These are phyloP conservation scores for Platycheirus rosarum DNA, from an alignment of 2,888 invertebrate species.

Conservation along the genomic window DNA sequence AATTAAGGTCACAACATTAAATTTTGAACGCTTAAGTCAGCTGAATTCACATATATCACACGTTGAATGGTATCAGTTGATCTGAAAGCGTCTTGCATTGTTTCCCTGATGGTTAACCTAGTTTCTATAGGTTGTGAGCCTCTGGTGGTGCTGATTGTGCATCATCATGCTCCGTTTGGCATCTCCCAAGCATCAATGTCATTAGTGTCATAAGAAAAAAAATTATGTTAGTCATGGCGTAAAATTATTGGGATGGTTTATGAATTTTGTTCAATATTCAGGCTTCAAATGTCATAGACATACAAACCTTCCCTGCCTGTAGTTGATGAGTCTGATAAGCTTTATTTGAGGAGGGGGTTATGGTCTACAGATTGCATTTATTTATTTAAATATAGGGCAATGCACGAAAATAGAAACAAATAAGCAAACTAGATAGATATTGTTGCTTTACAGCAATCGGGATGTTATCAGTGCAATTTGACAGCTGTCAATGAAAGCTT, in stretches of 20 bases:
- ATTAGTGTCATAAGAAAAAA: constrained; percentile 28
- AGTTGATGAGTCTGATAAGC: too few species aligned
- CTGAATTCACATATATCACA: constrained; percentile 5
- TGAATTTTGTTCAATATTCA: background rate
- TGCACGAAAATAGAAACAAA: too few species aligned
- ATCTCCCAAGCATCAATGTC: constrained; percentile 16
- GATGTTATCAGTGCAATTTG: too few species aligned
- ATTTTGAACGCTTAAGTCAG: constrained; percentile 11
- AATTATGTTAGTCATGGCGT: constrained; percentile 17
- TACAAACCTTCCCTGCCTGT: too few species aligned
- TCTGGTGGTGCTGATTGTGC: constrained; percentile 2
- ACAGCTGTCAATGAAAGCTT: too few species aligned
- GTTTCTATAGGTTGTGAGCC: constrained; percentile 17
- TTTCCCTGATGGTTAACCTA: constrained; percentile 21
- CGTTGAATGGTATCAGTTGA: constrained; percentile 5
- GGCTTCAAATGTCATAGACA: too few species aligned
- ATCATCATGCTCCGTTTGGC: constrained; percentile 23
- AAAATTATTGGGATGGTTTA: constrained; percentile 1
- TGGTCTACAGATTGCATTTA: too few species aligned
- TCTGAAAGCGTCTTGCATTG: constrained; percentile 17
- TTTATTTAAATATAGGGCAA: too few species aligned
- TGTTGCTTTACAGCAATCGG: too few species aligned
- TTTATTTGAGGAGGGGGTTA: too few species aligned
- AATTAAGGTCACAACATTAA: constrained; percentile 60
- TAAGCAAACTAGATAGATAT: too few species aligned